Conservation (phyloP, 1,140 invertebrate species). For the Ceratosolen fusciceps region DNA sequence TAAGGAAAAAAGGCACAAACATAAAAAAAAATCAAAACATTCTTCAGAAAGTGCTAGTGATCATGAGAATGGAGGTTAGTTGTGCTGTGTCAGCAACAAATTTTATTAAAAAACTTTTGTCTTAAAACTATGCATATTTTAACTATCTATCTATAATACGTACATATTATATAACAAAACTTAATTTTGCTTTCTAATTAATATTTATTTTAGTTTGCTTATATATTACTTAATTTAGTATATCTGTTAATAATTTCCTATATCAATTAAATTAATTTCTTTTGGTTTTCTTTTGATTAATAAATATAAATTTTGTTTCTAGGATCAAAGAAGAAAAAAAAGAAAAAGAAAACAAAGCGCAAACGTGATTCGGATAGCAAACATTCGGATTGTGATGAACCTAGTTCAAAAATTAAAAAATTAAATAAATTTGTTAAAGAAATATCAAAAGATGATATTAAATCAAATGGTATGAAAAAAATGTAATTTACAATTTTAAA, state of each 20-base stretch:
- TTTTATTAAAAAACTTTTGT: background rate
- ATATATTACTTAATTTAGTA: no score
- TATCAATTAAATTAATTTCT: no score
- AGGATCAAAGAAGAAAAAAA: constrained; percentile 72
- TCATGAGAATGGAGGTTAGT: constrained; percentile 60
- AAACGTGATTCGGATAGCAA: constrained; percentile 69
- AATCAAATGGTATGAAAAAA: constrained; percentile 18
- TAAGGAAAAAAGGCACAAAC: constrained; percentile 73
- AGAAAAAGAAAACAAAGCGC: constrained; percentile 72
- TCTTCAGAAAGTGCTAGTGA: constrained; percentile 71
- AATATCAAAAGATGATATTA: constrained; percentile 37
- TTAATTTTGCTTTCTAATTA: background rate
- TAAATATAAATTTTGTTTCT: constrained; percentile 12
- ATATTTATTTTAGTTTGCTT: background rate
- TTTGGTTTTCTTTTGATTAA: no score
- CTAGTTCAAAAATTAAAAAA: constrained; percentile 51
- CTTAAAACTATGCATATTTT: background rate
- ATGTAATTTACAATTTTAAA: no score
- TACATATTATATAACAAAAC: background rate
- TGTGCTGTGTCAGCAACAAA: background rate
- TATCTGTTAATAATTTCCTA: background rate
- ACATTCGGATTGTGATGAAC: constrained; percentile 63
- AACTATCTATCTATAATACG: background rate
- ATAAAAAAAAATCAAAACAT: constrained; percentile 71
- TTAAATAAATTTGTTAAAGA: constrained; percentile 52